Conservation (phyloP, 2,888 invertebrate genomes). For the Metalampra italica region DNA sequence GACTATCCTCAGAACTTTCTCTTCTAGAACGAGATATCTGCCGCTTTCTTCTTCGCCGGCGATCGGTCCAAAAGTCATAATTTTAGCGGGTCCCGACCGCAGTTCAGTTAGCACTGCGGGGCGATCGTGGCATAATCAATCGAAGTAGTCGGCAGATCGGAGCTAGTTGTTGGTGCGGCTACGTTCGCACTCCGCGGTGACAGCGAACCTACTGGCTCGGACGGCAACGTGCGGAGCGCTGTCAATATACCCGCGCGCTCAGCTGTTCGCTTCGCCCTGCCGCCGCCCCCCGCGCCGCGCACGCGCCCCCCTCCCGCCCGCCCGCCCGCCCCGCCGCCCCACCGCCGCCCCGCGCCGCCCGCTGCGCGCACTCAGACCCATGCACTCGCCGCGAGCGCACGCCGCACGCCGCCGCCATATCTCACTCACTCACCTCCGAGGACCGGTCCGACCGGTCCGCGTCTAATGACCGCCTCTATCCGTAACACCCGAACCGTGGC, state of each 20-base stretch:
- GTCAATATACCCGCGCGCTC: conserved; percentile 80
- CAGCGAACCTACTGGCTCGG: conserved; percentile 77
- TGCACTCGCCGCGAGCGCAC: conserved; percentile 23
- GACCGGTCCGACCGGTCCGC: conserved; percentile 9
- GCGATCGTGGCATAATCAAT: conserved; percentile 68
- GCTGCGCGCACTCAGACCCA: conserved; percentile 34
- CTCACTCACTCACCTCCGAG: conserved; percentile 7
- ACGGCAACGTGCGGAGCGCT: conserved; percentile 71
- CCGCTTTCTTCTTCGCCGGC: conserved; percentile 67
- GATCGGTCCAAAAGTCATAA: conserved; percentile 76
- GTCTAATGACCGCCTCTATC: conserved; percentile 8
- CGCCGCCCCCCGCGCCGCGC: conserved; percentile 43
- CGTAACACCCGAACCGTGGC: conserved; percentile 15
- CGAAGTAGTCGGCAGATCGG: conserved; percentile 10
- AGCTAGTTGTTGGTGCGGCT: conserved; percentile 46
- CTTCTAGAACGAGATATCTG: conserved; percentile 66
- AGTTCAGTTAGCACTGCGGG: conserved; percentile 68
- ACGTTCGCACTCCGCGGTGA: conserved; percentile 68
- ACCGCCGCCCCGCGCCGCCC: background rate
- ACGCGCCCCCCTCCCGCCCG: conserved; percentile 30
- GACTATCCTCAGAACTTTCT: conserved; percentile 71
- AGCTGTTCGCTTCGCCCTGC: conserved; percentile 73
- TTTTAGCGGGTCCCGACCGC: conserved; percentile 70
- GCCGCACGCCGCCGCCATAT: conserved; percentile 8
- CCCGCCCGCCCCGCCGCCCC: conserved; percentile 21